Conservation (phyloP, 2,888 invertebrate genomes). For the Axea sp. region DNA sequence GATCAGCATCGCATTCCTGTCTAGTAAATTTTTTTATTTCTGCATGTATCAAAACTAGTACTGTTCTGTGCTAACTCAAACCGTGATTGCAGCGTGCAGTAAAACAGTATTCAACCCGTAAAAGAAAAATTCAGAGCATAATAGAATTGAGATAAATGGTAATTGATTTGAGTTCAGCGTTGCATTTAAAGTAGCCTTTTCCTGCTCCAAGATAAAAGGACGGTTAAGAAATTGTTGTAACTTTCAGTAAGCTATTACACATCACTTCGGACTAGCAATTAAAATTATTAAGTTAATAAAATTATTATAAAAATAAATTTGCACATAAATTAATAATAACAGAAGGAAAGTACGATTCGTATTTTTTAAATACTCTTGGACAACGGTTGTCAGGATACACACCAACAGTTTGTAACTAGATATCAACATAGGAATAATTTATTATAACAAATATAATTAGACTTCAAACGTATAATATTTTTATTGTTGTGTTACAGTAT, state of each 20-base stretch:
- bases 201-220: conserved; percentile 55
- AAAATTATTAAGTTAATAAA: too few species aligned
- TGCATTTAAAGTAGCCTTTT: conserved; percentile 62
- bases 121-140: conserved; percentile 61
- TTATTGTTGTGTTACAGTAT: too few species aligned
- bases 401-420: too few species aligned
- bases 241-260: conserved; percentile 43
- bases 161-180: conserved; percentile 65
- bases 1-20: conserved; percentile 8
- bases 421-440: too few species aligned
- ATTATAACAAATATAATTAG: too few species aligned
- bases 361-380: too few species aligned
- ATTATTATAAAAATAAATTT: too few species aligned
- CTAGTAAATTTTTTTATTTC: conserved; percentile 5
- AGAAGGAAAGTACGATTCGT: too few species aligned
- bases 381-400: too few species aligned
- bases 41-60: conserved; percentile 11
- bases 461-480: too few species aligned
- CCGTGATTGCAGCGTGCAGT: conserved; percentile 35
- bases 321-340: too few species aligned
- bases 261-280: too few species aligned
- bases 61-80: conserved; percentile 25
- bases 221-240: conserved; percentile 49
- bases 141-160: conserved; percentile 68
- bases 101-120: conserved; percentile 56